Evolutionary conservation across 2,888 invertebrate species (phyloP).

Genomic region (Sthenelais limicola): DNA sequence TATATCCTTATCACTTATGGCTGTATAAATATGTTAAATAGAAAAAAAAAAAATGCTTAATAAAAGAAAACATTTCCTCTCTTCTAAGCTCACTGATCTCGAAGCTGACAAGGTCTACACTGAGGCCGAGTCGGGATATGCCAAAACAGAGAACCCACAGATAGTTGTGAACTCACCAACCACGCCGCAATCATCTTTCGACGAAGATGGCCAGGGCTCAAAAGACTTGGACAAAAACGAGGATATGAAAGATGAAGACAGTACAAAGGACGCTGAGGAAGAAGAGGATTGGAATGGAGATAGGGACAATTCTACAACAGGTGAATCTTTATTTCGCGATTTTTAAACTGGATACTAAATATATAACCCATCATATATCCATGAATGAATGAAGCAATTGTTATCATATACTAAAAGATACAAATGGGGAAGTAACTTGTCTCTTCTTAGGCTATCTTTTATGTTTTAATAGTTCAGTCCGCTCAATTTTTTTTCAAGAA

Average conservation of each 20-base stretch:
- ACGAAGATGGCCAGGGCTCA: neutral
- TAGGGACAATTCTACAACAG: neutral
- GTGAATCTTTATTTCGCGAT: no score
- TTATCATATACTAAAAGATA: no score
- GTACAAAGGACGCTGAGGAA: constrained; percentile 14
- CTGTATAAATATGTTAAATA: no score
- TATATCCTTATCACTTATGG: no score
- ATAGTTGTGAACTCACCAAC: constrained; percentile 61
- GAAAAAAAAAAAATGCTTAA: constrained; percentile 9
- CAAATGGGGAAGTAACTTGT: no score
- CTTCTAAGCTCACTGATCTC: constrained; percentile 20
- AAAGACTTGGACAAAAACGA: neutral
- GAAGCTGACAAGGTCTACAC: constrained; percentile 47
- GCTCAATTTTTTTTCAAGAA: no score
- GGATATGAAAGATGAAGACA: constrained; percentile 16
- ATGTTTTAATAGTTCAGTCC: no score
- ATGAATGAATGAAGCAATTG: no score
- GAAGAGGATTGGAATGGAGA: neutral
- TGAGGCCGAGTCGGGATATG: constrained; percentile 52
- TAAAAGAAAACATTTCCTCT: neutral
- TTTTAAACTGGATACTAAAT: no score
- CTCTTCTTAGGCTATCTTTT: no score
- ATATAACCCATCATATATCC: no score
- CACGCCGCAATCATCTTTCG: constrained; percentile 32
- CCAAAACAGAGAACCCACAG: constrained; percentile 51